Conservation (phyloP, 2,797 vertebrate genomes). For the Gallinago solitaria region DNA sequence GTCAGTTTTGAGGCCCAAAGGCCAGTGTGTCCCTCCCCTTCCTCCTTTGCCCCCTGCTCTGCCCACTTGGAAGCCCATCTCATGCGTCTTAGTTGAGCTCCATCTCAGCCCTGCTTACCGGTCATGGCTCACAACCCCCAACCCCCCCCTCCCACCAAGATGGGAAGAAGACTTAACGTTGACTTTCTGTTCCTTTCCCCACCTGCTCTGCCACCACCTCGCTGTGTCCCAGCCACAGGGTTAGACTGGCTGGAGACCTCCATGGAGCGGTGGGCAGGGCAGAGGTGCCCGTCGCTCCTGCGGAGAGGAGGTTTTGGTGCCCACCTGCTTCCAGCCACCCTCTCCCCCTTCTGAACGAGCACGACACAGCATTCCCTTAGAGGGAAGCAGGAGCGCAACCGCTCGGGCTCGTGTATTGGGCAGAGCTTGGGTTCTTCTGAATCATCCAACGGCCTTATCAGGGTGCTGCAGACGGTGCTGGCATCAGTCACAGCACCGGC, state of each 20-base stretch:
- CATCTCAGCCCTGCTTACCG: not conserved
- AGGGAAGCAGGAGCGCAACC: not conserved
- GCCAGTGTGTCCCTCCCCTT: not conserved
- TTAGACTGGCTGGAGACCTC: not conserved
- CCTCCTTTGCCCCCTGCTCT: not conserved
- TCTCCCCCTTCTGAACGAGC: not conserved
- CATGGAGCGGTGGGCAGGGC: accelerated
- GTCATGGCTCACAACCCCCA: not conserved
- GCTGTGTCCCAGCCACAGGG: too few species aligned
- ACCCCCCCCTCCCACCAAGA: not conserved
- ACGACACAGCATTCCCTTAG: not conserved
- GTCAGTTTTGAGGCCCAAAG: not conserved
- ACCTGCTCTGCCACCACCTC: not conserved
- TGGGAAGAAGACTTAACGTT: not conserved
- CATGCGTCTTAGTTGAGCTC: not conserved
- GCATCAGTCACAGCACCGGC: constrained; percentile 37
- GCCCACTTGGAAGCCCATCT: not conserved
- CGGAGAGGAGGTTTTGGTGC: not conserved
- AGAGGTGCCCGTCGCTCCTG: not conserved
- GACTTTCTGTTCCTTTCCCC: not conserved
- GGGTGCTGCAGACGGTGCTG: not conserved
- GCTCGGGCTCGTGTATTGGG: not conserved
- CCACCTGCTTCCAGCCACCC: not conserved
- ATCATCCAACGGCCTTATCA: constrained; percentile 65
- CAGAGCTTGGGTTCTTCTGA: constrained; percentile 48